A percentile compares a stretch with the other conserved stretches of the same genome.
phyloP scores from a whole-genome alignment of 2,888 invertebrate species.

The Auanema freiburgensis region DNA sequence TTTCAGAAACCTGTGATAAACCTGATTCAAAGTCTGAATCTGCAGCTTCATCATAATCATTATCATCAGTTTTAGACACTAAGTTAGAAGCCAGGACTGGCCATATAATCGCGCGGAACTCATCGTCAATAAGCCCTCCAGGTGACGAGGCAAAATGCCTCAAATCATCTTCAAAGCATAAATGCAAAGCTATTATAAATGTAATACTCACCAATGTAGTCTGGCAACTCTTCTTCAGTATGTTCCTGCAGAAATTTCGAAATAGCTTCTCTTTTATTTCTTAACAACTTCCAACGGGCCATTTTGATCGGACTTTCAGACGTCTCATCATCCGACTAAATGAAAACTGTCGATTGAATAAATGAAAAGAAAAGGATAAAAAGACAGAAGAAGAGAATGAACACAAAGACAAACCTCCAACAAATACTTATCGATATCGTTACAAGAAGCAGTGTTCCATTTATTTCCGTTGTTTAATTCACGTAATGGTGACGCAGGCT shows the following conservation, averaged over 20 bases:
- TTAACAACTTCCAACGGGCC: constrained; percentile 33
- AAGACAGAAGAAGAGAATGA: neutral
- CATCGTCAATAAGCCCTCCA: constrained; percentile 51
- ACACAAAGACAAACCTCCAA: constrained; percentile 7
- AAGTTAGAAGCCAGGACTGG: constrained; percentile 47
- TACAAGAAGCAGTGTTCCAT: constrained; percentile 37
- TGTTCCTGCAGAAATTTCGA: constrained; percentile 35
- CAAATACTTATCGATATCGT: constrained; percentile 29
- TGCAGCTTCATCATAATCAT: constrained; percentile 31
- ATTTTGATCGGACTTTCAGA: constrained; percentile 28
- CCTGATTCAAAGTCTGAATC: constrained; percentile 58
- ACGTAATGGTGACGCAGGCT: constrained; percentile 34
- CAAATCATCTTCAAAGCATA: constrained; percentile 34
- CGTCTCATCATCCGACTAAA: constrained; percentile 21
- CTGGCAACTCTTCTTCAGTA: constrained; percentile 27
- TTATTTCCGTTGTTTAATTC: constrained; percentile 28
- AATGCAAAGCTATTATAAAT: constrained; percentile 4
- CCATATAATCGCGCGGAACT: constrained; percentile 50
- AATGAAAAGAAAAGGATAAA: neutral
- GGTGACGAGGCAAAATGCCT: constrained; percentile 42
- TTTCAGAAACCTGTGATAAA: constrained; percentile 35
- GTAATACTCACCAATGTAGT: constrained; percentile 32
- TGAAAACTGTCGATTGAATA: neutral
- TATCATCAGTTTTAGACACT: constrained; percentile 22
- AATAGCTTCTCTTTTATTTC: constrained; percentile 37